phyloP scores from a whole-genome alignment of 2,113 vertebrate species.

The Tauraco erythrolophus region DNA sequence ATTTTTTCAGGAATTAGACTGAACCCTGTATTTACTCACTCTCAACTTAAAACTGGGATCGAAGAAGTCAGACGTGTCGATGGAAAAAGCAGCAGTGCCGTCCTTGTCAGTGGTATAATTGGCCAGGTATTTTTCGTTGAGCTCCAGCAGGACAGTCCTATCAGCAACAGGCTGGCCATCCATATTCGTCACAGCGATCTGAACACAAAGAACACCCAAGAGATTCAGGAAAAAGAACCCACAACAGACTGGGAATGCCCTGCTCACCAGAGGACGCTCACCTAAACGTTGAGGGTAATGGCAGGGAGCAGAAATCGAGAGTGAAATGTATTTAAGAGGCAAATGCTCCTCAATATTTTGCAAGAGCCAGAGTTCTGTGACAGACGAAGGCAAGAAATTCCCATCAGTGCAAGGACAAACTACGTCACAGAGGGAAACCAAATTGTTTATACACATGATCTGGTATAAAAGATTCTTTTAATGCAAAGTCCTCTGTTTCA shows the following conservation, averaged over 20 bases:
- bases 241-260: rapidly evolving
- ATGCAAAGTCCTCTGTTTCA: not conserved
- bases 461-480: not conserved
- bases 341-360: not conserved
- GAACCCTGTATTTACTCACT: slow-evolving; percentile 56
- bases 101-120: slow-evolving; percentile 68
- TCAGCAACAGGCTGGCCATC: slow-evolving; percentile 7
- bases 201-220: not conserved
- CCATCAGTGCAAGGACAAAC: not conserved
- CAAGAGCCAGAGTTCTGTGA: not conserved
- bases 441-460: not conserved
- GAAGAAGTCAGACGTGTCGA: slow-evolving; percentile 64
- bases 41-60: slow-evolving; percentile 49
- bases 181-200: slow-evolving; percentile 60
- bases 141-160: slow-evolving; percentile 57
- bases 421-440: not conserved
- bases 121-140: slow-evolving; percentile 42
- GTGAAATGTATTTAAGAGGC: not conserved
- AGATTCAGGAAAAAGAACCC: not conserved
- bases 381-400: not conserved
- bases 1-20: not conserved
- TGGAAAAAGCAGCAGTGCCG: slow-evolving; percentile 59
- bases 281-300: not conserved
- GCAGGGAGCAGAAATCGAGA: not conserved
- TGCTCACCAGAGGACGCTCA: not conserved